Conservation (phyloP, 2,888 invertebrate genomes). For the Xiphydria camelus region DNA sequence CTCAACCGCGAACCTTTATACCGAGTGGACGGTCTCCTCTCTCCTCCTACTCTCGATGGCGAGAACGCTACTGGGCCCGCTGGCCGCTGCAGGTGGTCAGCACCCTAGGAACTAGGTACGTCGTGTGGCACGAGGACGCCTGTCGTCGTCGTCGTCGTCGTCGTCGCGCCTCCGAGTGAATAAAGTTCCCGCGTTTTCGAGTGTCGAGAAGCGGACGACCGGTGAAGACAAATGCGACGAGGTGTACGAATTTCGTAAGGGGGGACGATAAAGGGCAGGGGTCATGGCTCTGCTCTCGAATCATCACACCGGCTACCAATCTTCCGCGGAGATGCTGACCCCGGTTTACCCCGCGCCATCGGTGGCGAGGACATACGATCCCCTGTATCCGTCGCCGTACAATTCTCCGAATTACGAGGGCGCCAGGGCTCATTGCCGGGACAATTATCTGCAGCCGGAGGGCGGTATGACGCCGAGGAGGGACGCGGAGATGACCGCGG, state of each 20-base stretch:
- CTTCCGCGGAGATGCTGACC: slow-evolving; percentile 39
- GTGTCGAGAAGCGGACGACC: too few relatives aligned
- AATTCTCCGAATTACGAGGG: slow-evolving; percentile 45
- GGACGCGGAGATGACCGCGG: slow-evolving; percentile 20
- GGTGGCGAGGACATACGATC: slow-evolving; percentile 33
- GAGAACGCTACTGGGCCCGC: too few relatives aligned
- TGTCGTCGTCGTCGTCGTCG: too few relatives aligned
- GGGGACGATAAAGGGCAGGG: background rate
- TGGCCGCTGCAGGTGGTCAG: too few relatives aligned
- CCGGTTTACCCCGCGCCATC: slow-evolving; percentile 30
- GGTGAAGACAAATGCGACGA: too few relatives aligned
- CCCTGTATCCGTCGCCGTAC: slow-evolving; percentile 46
- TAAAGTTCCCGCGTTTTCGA: too few relatives aligned
- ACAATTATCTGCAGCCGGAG: slow-evolving; percentile 34
- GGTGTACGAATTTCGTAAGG: too few relatives aligned
- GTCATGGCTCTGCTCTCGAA: slow-evolving; percentile 50
- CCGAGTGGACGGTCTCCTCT: slow-evolving; percentile 14
- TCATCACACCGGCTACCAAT: slow-evolving; percentile 41
- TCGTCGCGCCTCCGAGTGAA: too few relatives aligned
- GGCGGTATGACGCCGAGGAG: slow-evolving; percentile 39
- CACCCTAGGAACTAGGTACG: too few relatives aligned
- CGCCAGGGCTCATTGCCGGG: slow-evolving; percentile 30
- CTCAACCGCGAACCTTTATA: slow-evolving; percentile 48
- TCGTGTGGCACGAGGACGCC: too few relatives aligned
- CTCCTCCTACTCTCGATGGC: too few relatives aligned